Evolutionary conservation across 2,113 vertebrate species (phyloP), one percentile per base, ranked within the genome.

Genomic region (Thinocorus orbignyianus): DNA sequence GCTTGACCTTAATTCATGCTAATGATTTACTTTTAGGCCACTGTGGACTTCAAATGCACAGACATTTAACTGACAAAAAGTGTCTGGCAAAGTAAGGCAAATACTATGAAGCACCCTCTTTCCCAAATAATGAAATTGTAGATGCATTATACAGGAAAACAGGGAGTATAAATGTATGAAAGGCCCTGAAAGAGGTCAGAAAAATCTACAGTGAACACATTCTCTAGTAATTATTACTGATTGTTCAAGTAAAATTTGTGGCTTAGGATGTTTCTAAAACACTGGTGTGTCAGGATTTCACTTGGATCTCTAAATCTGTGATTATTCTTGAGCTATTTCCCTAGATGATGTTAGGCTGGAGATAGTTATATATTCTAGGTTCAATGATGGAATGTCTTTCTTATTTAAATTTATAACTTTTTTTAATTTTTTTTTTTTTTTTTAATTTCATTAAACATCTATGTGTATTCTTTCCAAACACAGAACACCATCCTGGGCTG

Each of bases 131-230:
- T 39, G 33, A 49, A 26, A 58, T 44, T 41, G 7, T 58, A 30
- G 13, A 41, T 62, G 28, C 7, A 42, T 46, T 60, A 30, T 49
- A n/a, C 13, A 48, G 37, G 22, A 83, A 83, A 12, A 58, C 2
- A 35, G 2, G 13, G 35, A 84, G 4, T 55, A 57, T 19, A 69
- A 78, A 87, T 65, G 1, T 42, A 39, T 23, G 69, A 78, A 64
- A 42, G 39, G 6, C 8, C 10, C 61, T 72, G 77, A 86, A 86
- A 77, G 16, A 11, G 2, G 2, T 78, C 18, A 81, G 42, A 11
- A 64, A 65, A 77, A 6, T 17, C 7, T 30, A 61, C 17, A 55
- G 22, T 6, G 0, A 39, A 13, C 17, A 65, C 0, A 0, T 77
- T 73, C 33, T 65, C 68, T 41, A 77, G 28, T 7, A 84, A 12